Conservation (phyloP, 1,140 invertebrate genomes). For the Harpegnathos saltator region DNA sequence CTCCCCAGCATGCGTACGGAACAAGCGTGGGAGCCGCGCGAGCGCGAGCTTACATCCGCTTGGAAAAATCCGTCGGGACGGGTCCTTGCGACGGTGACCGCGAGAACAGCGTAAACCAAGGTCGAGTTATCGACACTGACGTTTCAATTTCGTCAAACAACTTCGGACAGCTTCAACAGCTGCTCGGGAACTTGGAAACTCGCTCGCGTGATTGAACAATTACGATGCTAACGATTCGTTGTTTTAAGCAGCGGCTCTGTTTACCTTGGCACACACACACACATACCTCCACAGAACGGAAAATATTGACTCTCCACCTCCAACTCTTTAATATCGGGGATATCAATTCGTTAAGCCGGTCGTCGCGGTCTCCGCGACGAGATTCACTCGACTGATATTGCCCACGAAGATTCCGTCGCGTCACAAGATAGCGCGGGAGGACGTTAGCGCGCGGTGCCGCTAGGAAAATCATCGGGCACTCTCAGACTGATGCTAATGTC, state of each 20-base stretch:
- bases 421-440: constrained; percentile 40
- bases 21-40: constrained; percentile 15
- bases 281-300: no score
- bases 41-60: background rate
- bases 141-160: no score
- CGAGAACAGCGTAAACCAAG: no score
- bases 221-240: no score
- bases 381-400: constrained; percentile 29
- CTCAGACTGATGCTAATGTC: constrained; percentile 70
- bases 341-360: background rate
- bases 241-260: no score
- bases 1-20: constrained; percentile 16
- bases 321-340: background rate
- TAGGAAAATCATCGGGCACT: constrained; percentile 62
- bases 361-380: background rate
- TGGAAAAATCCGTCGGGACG: constrained; percentile 15
- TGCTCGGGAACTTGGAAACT: no score
- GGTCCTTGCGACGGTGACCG: background rate
- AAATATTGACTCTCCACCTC: no score
- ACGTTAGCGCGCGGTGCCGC: constrained; percentile 65
- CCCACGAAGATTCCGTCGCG: constrained; percentile 10
- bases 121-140: no score
- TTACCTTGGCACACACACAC: no score
- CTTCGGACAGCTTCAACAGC: no score
- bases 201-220: no score